phyloP scores from a whole-genome alignment of 1,140 invertebrate species.

The Drosophila subpulchrella region DNA sequence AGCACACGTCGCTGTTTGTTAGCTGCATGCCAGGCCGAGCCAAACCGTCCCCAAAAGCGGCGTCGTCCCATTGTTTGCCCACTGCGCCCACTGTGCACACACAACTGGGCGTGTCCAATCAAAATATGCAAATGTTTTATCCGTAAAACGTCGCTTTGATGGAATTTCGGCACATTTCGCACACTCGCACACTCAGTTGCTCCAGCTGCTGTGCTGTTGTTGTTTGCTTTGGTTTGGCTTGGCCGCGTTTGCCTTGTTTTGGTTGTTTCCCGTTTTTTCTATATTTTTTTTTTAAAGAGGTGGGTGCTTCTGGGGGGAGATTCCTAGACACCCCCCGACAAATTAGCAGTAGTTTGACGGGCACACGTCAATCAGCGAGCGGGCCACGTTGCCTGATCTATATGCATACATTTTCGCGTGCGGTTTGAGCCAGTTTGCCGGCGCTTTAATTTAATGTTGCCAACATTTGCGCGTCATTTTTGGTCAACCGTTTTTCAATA shows the following conservation, averaged over 20 bases:
- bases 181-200: conserved; percentile 27
- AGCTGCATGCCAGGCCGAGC: conserved; percentile 54
- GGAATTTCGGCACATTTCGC: conserved; percentile 77
- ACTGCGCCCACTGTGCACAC: conserved; percentile 64
- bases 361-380: conserved; percentile 67
- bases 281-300: neutral
- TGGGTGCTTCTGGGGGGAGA: neutral
- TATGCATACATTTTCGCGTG: conserved; percentile 78
- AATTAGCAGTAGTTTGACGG: conserved; percentile 75
- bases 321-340: conserved; percentile 22
- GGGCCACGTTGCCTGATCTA: conserved; percentile 62
- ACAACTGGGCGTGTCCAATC: conserved; percentile 75
- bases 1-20: conserved; percentile 69
- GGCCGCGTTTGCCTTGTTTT: conserved; percentile 66
- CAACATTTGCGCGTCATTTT: conserved; percentile 79
- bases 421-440: conserved; percentile 64
- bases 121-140: conserved; percentile 81
- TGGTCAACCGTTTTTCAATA: conserved; percentile 69
- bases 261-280: conserved; percentile 35
- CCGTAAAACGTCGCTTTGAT: conserved; percentile 80
- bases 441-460: conserved; percentile 78
- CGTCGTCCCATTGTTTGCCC: conserved; percentile 63
- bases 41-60: conserved; percentile 27
- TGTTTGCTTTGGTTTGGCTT: conserved; percentile 68
- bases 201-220: conserved; percentile 45